Conservation (phyloP, 1,140 invertebrate species). For the Maniola jurtina region DNA sequence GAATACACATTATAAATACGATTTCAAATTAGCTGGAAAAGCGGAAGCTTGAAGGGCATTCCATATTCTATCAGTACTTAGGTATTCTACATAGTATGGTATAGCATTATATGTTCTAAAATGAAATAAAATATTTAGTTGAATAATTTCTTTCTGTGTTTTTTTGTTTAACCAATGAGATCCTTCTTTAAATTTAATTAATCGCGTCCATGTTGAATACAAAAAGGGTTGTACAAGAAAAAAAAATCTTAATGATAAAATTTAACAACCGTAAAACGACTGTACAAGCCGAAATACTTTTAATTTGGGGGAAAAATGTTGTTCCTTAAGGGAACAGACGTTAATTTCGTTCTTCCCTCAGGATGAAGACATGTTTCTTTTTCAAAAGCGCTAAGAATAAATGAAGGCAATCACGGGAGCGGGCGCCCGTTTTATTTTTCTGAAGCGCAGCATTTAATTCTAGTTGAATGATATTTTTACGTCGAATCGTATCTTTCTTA, state of each 20-base stretch:
- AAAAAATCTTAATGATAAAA: slow-evolving; percentile 30
- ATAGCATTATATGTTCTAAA: no score
- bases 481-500: not conserved
- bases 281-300: slow-evolving; percentile 26
- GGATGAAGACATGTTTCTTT: slow-evolving; percentile 38
- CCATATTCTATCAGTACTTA: no score
- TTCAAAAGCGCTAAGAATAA: slow-evolving; percentile 40
- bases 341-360: slow-evolving; percentile 39
- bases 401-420: slow-evolving; percentile 37
- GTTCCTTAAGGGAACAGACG: slow-evolving; percentile 36
- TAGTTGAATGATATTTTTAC: slow-evolving; percentile 12
- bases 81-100: no score
- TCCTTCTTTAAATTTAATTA: not conserved
- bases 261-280: slow-evolving; percentile 32
- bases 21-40: no score
- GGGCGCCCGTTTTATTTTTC: slow-evolving; percentile 18
- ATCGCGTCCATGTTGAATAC: not conserved
- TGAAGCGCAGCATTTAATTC: slow-evolving; percentile 10
- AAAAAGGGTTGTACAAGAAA: slow-evolving; percentile 7
- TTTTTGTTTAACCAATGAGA: no score
- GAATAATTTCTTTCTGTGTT: no score
- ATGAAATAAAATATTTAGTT: no score
- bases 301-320: slow-evolving; percentile 36
- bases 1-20: no score
- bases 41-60: no score